Conservation (phyloP, 2,797 vertebrate species). For the Iguana delicatissima region DNA sequence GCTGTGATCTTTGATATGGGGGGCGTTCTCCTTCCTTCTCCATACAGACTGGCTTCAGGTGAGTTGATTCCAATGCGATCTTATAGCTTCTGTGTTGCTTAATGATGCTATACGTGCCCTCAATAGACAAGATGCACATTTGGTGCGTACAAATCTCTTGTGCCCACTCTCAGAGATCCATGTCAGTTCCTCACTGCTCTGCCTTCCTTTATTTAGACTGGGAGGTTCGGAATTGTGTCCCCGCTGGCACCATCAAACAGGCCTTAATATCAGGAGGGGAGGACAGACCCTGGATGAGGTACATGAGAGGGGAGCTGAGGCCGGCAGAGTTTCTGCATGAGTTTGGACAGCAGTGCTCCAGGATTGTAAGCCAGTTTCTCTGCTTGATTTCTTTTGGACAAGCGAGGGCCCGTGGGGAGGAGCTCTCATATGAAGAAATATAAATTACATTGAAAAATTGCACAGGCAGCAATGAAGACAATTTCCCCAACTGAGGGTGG, state of each 20-base stretch:
- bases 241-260: constrained; percentile 77
- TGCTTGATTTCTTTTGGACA: neutral
- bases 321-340: constrained; percentile 78
- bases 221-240: constrained; percentile 80
- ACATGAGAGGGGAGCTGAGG: constrained; percentile 82
- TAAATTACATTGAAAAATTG: constrained; percentile 14
- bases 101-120: neutral
- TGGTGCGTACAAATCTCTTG: neutral
- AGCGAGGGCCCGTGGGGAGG: neutral
- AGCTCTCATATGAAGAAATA: neutral
- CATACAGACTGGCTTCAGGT: constrained; percentile 77
- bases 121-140: neutral
- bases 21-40: constrained; percentile 82
- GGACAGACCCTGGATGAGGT: constrained; percentile 76
- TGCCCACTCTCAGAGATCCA: accelerated
- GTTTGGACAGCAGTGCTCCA: constrained; percentile 79
- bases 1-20: constrained; percentile 85
- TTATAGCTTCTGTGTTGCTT: neutral
- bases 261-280: constrained; percentile 74
- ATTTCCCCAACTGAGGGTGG: no score
- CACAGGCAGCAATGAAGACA: no score
- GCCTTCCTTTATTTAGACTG: constrained; percentile 76
- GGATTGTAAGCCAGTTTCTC: constrained; percentile 76
- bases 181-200: constrained; percentile 7
- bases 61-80: constrained; percentile 25